phyloP scores from a whole-genome alignment of 2,888 invertebrate species.

The Lacanobia oleracea region DNA sequence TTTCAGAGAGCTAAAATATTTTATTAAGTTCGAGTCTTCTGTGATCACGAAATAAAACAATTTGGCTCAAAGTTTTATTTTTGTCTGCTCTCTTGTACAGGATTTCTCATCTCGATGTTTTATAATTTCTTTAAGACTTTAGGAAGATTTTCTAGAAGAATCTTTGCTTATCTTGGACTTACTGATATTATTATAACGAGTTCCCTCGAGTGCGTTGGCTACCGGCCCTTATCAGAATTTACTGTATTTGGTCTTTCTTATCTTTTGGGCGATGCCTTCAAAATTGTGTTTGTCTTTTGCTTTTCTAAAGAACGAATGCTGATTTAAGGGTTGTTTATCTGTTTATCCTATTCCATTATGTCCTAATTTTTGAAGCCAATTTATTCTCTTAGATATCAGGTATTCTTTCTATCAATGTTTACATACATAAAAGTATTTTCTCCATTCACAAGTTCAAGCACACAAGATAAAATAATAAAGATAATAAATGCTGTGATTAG shows the following conservation, averaged over 20 bases:
- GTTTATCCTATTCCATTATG: neutral
- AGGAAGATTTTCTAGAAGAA: neutral
- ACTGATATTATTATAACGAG: too few relatives aligned
- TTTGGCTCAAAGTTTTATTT: conserved; percentile 16
- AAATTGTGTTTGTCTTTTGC: neutral
- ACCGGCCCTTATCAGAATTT: neutral
- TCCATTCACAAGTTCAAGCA: conserved; percentile 3
- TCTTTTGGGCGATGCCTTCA: neutral
- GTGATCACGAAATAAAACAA: conserved; percentile 12
- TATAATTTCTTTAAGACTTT: conserved; percentile 7
- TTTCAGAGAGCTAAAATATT: neutral
- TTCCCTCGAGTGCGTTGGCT: neutral
- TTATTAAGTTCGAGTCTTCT: conserved; percentile 2
- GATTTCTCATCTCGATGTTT: neutral
- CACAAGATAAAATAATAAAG: conserved; percentile 19
- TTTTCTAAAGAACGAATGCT: neutral
- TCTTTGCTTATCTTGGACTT: neutral
- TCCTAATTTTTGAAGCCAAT: too few relatives aligned
- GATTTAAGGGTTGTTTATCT: neutral
- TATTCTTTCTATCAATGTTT: neutral
- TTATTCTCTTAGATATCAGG: neutral
- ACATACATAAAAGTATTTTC: neutral
- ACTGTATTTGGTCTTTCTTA: neutral
- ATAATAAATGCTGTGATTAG: conserved; percentile 3
- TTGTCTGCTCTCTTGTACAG: neutral